Conservation (phyloP, 2,113 vertebrate genomes). For the Sinocyclocheilus anshuiensis region DNA sequence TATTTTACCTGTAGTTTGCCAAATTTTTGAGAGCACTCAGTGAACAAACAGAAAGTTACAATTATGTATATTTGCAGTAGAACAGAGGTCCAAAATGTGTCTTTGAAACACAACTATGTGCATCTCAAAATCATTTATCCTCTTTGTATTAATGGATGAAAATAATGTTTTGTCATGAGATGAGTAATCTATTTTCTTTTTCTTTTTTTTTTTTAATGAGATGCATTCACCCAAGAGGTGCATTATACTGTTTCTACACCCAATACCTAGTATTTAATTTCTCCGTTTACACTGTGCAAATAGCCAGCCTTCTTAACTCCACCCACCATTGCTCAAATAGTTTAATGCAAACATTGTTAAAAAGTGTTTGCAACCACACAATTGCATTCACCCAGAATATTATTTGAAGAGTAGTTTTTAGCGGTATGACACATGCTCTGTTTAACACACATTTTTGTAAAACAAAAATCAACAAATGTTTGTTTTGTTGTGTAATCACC, state of each 20-base stretch:
- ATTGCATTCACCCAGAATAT: neutral
- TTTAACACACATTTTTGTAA: no score
- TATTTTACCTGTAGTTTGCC: no score
- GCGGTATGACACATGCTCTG: neutral
- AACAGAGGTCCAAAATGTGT: no score
- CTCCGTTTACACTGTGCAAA: no score
- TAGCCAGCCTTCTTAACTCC: neutral
- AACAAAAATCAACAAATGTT: neutral
- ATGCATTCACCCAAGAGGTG: neutral
- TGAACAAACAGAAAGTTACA: no score
- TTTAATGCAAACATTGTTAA: neutral
- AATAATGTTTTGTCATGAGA: neutral
- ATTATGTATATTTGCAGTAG: no score
- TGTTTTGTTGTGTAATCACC: neutral
- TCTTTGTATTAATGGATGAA: neutral
- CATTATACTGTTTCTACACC: no score
- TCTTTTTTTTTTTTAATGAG: neutral
- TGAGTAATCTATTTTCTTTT: neutral
- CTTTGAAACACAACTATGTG: neutral
- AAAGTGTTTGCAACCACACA: neutral
- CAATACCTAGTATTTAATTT: no score
- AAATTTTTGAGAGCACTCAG: no score
- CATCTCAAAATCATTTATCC: neutral
- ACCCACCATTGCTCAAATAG: neutral
- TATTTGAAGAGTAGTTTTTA: neutral